Percentiles rank a stretch among this genome's conserved stretches.
Conservation (phyloP, 2,113 vertebrate species). For the Ageneiosus marmoratus region DNA sequence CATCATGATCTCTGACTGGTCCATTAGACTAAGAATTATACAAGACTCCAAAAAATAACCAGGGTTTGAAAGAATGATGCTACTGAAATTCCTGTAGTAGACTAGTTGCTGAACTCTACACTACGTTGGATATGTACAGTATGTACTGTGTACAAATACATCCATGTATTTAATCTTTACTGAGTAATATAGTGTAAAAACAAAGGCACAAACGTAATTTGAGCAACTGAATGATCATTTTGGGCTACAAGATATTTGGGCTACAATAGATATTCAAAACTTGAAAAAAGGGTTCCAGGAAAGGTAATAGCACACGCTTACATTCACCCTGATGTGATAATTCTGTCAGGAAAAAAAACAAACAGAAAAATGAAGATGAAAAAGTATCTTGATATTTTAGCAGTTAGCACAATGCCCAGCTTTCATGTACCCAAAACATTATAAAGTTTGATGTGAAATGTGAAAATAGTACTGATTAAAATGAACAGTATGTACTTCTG, state of each 20-base stretch:
- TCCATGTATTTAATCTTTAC: background rate
- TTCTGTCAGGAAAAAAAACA: background rate
- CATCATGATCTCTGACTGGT: no score
- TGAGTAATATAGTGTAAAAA: background rate
- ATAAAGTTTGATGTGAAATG: background rate
- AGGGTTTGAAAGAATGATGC: no score
- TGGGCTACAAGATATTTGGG: no score
- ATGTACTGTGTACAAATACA: background rate
- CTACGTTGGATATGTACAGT: background rate
- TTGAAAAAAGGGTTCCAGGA: background rate
- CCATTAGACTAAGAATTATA: no score
- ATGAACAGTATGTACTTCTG: background rate
- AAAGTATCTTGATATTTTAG: slow-evolving; percentile 10
- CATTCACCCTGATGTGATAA: background rate
- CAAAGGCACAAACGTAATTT: background rate
- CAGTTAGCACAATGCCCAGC: background rate
- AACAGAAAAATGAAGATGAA: background rate
- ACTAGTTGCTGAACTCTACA: background rate
- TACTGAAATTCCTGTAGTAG: no score
- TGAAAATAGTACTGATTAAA: background rate
- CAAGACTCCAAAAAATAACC: no score
- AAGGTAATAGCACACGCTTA: background rate
- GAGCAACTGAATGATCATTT: no score
- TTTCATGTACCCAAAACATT: background rate
- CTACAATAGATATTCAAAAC: background rate